phyloP scores from a whole-genome alignment of 1,140 invertebrate genomes.

The Philotrypesis tridentata region DNA sequence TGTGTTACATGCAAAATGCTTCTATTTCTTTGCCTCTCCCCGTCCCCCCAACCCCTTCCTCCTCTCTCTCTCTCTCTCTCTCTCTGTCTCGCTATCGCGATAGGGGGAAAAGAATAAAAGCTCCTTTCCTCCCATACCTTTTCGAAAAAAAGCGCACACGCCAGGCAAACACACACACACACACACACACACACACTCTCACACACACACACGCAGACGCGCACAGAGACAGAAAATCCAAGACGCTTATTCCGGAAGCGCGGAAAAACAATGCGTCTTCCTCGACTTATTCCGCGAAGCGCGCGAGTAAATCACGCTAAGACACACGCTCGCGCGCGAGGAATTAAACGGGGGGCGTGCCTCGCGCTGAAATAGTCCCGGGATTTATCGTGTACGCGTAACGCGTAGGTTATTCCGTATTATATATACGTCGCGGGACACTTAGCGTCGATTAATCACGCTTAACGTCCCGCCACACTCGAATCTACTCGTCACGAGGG shows the following conservation, averaged over 20 bases:
- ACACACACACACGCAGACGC: no score
- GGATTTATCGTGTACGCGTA: slow-evolving; percentile 43
- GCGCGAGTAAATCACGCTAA: slow-evolving; percentile 44
- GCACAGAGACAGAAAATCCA: background rate
- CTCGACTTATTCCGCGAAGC: slow-evolving; percentile 26
- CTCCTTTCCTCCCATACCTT: background rate
- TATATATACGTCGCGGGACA: slow-evolving; percentile 22
- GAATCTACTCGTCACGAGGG: background rate
- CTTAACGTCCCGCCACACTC: slow-evolving; percentile 18
- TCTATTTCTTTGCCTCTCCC: no score
- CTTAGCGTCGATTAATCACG: slow-evolving; percentile 44
- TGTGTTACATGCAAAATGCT: slow-evolving; percentile 9
- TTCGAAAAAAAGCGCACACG: background rate
- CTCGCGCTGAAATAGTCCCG: slow-evolving; percentile 16
- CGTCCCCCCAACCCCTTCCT: no score
- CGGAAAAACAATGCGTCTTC: slow-evolving; percentile 35
- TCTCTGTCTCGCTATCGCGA: background rate
- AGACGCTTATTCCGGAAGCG: background rate
- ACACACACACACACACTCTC: background rate
- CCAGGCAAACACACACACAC: background rate
- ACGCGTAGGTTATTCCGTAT: slow-evolving; percentile 14
- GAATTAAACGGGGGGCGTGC: slow-evolving; percentile 37
- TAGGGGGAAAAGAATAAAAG: background rate
- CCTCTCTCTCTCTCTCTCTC: no score
- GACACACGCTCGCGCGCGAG: slow-evolving; percentile 21